These are phyloP conservation scores for Entelurus aequoreus DNA, from an alignment of 2,113 vertebrate species.

Conservation along the genomic window DNA sequence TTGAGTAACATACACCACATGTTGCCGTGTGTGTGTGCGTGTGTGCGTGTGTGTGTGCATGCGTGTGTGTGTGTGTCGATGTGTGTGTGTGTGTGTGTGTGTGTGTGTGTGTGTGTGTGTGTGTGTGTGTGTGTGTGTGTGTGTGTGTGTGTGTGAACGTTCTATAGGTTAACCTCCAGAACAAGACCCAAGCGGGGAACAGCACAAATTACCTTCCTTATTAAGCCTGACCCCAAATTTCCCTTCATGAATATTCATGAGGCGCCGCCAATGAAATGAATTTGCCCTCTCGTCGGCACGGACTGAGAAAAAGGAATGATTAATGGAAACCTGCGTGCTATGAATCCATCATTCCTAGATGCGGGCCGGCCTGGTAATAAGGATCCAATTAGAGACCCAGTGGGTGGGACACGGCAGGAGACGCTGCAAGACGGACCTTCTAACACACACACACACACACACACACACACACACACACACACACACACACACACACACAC, in stretches of 20 bases:
- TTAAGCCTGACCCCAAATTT: slow-evolving; percentile 81
- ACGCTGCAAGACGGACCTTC: slow-evolving; percentile 40
- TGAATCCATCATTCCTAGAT: slow-evolving; percentile 76
- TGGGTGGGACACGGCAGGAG: slow-evolving; percentile 66
- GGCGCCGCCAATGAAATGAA: slow-evolving; percentile 61
- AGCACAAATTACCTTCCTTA: slow-evolving; percentile 77
- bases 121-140: slow-evolving; percentile 12
- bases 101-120: too few relatives aligned
- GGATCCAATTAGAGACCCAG: slow-evolving; percentile 80
- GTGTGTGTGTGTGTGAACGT: slow-evolving; percentile 37
- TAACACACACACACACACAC: slow-evolving; percentile 35
- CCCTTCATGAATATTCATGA: slow-evolving; percentile 81
- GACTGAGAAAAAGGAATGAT: slow-evolving; percentile 80
- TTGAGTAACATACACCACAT: too few relatives aligned
- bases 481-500: too few relatives aligned
- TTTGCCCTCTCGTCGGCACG: slow-evolving; percentile 68
- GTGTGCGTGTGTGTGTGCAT: too few relatives aligned
- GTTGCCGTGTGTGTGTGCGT: too few relatives aligned
- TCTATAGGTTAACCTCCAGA: slow-evolving; percentile 71
- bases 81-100: too few relatives aligned
- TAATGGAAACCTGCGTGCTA: slow-evolving; percentile 77
- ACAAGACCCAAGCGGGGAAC: slow-evolving; percentile 70
- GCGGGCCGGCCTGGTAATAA: slow-evolving; percentile 73
- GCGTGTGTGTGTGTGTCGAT: background rate
- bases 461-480: background rate